phyloP scores from a whole-genome alignment of 2,797 vertebrate genomes.

The Adrianichthys oophorus region DNA sequence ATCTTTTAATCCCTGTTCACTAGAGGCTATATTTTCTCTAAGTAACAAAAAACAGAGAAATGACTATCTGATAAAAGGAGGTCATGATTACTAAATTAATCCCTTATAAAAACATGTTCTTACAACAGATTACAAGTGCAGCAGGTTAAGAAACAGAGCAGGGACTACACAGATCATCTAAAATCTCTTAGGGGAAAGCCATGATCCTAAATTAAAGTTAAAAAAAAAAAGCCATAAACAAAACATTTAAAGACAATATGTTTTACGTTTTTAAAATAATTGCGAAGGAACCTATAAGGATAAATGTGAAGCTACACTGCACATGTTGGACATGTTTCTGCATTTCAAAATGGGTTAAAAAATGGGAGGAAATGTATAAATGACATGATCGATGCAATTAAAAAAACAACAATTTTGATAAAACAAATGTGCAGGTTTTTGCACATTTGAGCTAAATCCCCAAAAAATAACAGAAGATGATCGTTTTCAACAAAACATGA shows the following conservation, averaged over 20 bases:
- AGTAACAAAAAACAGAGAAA: slow-evolving; percentile 65
- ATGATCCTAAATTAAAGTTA: slow-evolving; percentile 24
- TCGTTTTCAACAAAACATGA: no score
- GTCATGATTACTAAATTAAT: slow-evolving; percentile 78
- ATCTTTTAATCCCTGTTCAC: slow-evolving; percentile 75
- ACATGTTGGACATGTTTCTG: no score
- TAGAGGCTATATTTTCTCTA: slow-evolving; percentile 62
- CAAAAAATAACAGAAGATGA: no score
- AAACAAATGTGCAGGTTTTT: no score
- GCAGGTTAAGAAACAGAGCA: slow-evolving; percentile 56
- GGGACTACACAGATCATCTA: slow-evolving; percentile 38
- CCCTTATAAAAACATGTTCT: slow-evolving; percentile 75
- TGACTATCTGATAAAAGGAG: slow-evolving; percentile 72
- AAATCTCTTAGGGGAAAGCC: slow-evolving; percentile 9
- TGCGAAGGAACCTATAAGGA: no score
- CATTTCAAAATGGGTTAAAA: no score
- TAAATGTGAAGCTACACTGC: no score
- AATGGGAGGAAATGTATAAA: no score
- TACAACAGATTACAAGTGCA: slow-evolving; percentile 80
- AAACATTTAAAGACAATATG: neutral
- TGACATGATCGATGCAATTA: no score
- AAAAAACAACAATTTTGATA: no score
- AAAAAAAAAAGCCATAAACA: slow-evolving; percentile 1
- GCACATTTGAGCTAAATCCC: no score
- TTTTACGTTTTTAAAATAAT: no score